Percentiles rank a stretch among this genome's conserved stretches.
These are phyloP conservation scores for Polyommatus icarus DNA, from an alignment of 2,888 invertebrate genomes.

Conservation along the genomic window DNA sequence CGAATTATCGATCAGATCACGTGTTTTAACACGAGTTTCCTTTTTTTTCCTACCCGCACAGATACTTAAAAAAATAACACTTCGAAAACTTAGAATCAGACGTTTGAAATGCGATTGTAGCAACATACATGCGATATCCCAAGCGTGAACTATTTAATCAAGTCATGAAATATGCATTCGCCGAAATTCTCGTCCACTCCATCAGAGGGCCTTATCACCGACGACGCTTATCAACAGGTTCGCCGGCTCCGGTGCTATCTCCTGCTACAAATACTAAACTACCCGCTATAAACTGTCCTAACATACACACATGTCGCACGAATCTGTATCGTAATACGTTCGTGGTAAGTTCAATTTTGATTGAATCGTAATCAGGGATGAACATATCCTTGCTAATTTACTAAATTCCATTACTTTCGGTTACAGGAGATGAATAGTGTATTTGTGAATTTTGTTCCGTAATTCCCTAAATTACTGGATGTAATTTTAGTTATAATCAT, in stretches of 20 bases:
- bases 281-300: constrained; percentile 49
- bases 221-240: constrained; percentile 79
- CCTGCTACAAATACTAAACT: constrained; percentile 74
- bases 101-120: constrained; percentile 43
- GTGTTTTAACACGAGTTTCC: background rate
- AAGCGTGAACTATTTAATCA: constrained; percentile 79
- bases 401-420: background rate
- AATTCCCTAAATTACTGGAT: background rate
- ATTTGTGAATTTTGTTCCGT: background rate
- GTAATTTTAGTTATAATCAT: too few relatives aligned
- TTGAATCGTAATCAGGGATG: background rate
- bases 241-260: constrained; percentile 75
- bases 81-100: background rate
- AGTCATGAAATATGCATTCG: constrained; percentile 79
- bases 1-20: background rate
- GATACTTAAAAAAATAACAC: background rate
- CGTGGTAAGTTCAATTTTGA: constrained; percentile 20
- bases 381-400: background rate
- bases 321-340: constrained; percentile 43
- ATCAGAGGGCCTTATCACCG: constrained; percentile 76
- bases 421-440: background rate
- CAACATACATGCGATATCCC: constrained; percentile 60
- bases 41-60: background rate
- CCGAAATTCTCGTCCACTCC: constrained; percentile 76
- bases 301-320: constrained; percentile 37